Conservation (phyloP, 2,113 vertebrate species). For the Paradoxurus hermaphroditus region DNA sequence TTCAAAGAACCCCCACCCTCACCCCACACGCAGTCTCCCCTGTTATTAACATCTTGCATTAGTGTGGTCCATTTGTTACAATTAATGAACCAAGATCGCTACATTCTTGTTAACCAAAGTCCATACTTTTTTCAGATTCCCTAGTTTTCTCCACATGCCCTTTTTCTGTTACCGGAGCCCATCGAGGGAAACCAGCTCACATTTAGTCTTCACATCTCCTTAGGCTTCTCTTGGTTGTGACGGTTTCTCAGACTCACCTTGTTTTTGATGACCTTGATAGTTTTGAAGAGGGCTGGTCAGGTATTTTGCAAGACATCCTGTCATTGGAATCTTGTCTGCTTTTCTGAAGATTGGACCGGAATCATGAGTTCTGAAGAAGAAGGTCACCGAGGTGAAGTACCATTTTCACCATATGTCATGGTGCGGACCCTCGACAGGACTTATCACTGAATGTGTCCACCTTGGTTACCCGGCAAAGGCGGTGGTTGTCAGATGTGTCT, state of each 20-base stretch:
- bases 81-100: not conserved
- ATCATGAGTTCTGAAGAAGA: not conserved
- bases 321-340: not conserved
- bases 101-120: not conserved
- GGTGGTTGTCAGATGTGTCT: not conserved
- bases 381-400: not conserved
- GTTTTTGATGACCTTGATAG: not conserved
- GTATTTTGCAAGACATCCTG: not conserved
- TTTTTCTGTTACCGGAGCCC: not conserved
- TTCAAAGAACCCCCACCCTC: not conserved
- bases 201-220: not conserved
- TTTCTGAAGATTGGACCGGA: not conserved
- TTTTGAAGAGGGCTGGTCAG: not conserved
- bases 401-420: not conserved
- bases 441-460: not conserved
- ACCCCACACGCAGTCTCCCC: not conserved
- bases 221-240: not conserved
- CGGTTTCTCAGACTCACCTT: not conserved
- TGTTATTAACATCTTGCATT: not conserved
- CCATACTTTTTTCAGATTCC: not conserved
- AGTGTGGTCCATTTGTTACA: not conserved
- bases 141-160: not conserved
- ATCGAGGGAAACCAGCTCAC: not conserved
- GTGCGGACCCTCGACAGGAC: fast-evolving
- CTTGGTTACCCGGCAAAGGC: not conserved